Evolutionary conservation across 2,113 vertebrate species (phyloP).

Genomic region (Megatriorchis doriae): DNA sequence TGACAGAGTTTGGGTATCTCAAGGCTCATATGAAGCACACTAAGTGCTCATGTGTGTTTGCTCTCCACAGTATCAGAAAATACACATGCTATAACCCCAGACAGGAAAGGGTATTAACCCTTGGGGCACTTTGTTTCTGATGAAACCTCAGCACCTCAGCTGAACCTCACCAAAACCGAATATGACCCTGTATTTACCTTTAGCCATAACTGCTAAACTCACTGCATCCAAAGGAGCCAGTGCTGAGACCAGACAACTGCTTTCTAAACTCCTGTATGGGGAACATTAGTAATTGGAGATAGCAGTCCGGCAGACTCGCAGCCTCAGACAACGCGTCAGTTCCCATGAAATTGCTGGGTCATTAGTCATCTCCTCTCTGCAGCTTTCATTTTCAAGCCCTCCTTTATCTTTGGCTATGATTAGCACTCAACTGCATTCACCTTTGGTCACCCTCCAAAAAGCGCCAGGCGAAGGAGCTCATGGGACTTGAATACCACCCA

Average conservation of each 20-base stretch:
- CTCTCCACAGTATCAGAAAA: neutral
- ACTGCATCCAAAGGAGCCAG: neutral
- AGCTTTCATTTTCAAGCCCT: conserved; percentile 49
- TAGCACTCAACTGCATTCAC: conserved; percentile 17
- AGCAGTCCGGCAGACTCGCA: neutral
- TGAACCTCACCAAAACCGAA: neutral
- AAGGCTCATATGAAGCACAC: neutral
- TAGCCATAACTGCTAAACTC: neutral
- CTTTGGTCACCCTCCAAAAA: conserved; percentile 47
- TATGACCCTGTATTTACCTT: neutral
- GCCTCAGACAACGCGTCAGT: neutral
- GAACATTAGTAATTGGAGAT: neutral
- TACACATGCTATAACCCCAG: neutral
- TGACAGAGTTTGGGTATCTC: neutral
- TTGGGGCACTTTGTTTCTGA: neutral
- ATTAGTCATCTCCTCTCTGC: conserved; percentile 21
- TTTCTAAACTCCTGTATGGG: neutral
- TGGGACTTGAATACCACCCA: conserved; percentile 32
- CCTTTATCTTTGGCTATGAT: conserved; percentile 42
- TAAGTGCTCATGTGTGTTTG: neutral
- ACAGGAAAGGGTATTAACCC: neutral
- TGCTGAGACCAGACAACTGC: neutral
- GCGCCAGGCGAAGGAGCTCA: neutral
- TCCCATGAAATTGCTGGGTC: conserved; percentile 3
- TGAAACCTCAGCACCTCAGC: neutral